Evolutionary conservation across 1,140 invertebrate species (phyloP).

Genomic region (Pachypeltis micranthus): DNA sequence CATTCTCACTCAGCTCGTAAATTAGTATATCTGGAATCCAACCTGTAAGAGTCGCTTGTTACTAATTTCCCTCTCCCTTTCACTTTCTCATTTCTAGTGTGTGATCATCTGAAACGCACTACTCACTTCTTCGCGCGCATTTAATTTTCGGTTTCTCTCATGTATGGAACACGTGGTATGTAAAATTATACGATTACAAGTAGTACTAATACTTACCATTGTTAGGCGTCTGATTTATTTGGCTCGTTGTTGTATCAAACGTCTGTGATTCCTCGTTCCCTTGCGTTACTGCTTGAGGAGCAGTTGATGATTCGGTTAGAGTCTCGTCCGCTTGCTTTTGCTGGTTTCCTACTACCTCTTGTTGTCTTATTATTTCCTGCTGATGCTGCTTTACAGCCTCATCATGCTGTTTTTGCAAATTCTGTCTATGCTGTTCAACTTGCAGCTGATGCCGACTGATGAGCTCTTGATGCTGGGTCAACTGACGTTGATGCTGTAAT

Average conservation of each 20-base stretch:
- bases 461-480: not conserved
- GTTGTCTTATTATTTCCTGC: not conserved
- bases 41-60: too few relatives aligned
- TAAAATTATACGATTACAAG: too few relatives aligned
- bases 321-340: not conserved
- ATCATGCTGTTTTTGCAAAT: not conserved
- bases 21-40: too few relatives aligned
- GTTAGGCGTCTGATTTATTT: not conserved
- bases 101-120: too few relatives aligned
- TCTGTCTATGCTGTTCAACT: not conserved
- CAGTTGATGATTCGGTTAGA: not conserved
- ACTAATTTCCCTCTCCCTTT: too few relatives aligned
- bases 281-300: not conserved
- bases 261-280: not conserved
- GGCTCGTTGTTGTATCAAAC: not conserved
- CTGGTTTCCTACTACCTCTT: not conserved
- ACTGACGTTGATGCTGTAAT: not conserved
- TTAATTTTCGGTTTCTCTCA: too few relatives aligned
- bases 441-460: not conserved
- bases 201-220: slow-evolving; percentile 3
- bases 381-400: not conserved
- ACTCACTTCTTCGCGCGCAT: too few relatives aligned
- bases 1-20: too few relatives aligned
- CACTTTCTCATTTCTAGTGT: too few relatives aligned
- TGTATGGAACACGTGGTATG: too few relatives aligned